phyloP scores from a whole-genome alignment of 2,797 vertebrate genomes.

The Amblyraja radiata region DNA sequence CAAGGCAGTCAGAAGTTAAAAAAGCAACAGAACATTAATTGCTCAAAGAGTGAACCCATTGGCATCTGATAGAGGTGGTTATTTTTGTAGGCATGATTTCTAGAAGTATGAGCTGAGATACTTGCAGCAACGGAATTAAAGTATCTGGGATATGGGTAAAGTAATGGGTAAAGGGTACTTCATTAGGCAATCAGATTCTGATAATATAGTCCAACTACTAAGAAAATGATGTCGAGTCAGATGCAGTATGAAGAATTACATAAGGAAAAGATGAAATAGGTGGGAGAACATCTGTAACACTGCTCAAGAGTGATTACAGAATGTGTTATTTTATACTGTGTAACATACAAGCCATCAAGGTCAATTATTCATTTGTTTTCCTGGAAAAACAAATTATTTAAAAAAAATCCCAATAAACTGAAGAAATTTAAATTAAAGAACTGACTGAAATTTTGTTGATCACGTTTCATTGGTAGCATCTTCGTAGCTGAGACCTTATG shows the following conservation, averaged over 20 bases:
- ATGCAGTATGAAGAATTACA: background rate
- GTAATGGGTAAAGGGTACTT: background rate
- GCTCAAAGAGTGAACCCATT: background rate
- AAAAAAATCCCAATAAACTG: background rate
- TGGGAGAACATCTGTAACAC: too few relatives aligned
- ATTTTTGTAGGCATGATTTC: background rate
- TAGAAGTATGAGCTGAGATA: background rate
- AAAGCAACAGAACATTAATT: background rate
- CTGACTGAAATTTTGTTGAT: background rate
- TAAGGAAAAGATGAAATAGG: background rate
- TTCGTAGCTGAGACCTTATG: background rate
- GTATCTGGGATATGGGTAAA: background rate
- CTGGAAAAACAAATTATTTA: background rate
- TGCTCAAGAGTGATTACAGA: too few relatives aligned
- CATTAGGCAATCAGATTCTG: background rate
- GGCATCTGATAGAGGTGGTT: background rate
- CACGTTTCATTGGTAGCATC: background rate
- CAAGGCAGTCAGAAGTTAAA: slow-evolving; percentile 41
- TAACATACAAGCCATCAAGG: too few relatives aligned
- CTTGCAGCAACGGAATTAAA: background rate
- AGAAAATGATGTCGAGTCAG: background rate
- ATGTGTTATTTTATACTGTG: too few relatives aligned
- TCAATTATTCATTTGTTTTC: too few relatives aligned
- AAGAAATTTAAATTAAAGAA: background rate
- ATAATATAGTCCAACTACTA: background rate